A percentile compares a stretch with the other conserved stretches of the same genome.
Conservation (phyloP, 2,113 vertebrate genomes). For the Fukomys damarensis region DNA sequence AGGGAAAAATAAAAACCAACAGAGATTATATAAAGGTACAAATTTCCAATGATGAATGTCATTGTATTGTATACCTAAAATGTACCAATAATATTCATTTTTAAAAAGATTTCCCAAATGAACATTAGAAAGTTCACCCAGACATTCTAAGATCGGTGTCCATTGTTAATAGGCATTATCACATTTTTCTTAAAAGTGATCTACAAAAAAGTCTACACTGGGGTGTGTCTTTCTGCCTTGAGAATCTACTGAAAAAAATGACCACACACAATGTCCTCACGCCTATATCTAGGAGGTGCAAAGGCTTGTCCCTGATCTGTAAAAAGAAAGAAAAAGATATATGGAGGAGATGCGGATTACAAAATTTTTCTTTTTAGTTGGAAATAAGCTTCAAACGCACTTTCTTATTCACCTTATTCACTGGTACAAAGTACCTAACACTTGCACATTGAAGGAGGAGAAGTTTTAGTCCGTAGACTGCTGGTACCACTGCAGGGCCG, state of each 20-base stretch:
- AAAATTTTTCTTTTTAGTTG: not conserved
- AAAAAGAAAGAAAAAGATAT: not conserved
- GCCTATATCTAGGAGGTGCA: not conserved
- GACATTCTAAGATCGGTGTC: not conserved
- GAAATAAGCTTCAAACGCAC: constrained; percentile 5
- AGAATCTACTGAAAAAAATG: not conserved
- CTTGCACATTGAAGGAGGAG: not conserved
- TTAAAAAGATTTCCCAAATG: not conserved
- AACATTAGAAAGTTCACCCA: not conserved
- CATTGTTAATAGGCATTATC: not conserved
- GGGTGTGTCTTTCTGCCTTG: not conserved
- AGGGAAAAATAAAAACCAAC: no score
- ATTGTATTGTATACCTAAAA: no score
- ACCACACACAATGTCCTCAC: not conserved
- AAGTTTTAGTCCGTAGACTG: not conserved
- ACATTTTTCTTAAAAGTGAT: not conserved
- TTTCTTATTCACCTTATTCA: not conserved
- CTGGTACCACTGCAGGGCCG: not conserved
- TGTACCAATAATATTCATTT: no score
- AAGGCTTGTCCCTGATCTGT: not conserved
- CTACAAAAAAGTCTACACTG: not conserved
- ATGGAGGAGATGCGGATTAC: fast-evolving
- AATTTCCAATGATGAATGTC: no score
- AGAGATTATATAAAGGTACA: no score
- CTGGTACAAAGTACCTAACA: not conserved